Evolutionary conservation across 2,113 vertebrate species (phyloP), one percentile per base, ranked within the genome.

Genomic region (Conger conger): DNA sequence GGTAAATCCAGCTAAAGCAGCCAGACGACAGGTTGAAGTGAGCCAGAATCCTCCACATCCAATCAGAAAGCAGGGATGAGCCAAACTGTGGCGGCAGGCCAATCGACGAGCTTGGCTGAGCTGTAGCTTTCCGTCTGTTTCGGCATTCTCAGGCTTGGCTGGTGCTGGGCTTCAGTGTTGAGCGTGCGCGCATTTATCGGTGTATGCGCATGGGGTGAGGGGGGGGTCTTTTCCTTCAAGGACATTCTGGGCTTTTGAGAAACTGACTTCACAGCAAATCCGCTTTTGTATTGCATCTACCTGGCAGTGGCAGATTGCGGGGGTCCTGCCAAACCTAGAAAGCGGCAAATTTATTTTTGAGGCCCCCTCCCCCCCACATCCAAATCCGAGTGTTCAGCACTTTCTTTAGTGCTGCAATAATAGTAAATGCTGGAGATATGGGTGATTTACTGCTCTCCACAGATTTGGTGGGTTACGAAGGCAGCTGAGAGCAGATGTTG

Each of bases 381-480:
- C 79, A 80, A 86, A 83, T 79, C 50, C 53, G 50, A 36, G 30
- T 76, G 54, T 83, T 83, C 85, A 86, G 85, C 85, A 86, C 36
- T 86, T 86, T 86, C 85, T 92, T 91, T 93, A 94, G 91, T 91
- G 92, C 90, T 79, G 90, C 90, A 88, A 91, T 93, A 92, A 92
- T 93, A 89, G 91, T 94, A 95, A 94, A 95, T 91, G 91, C 90
- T 87, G 90, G 87, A 90, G 89, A 90, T 88, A 86, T 87, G 91
- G 85, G 91, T 94, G 92, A 94, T 93, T 87, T 93, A 93, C 91
- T 89, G 90, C 88, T 82, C 78, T 86, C 86, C 57, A 84, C 89
- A 88, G 76, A 82, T 60, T 79, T 35, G 27, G 76, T 80, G 38
- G 76, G 53, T 77, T 54, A 33, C 38, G 1, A 76, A 77, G 76